These are phyloP conservation scores for Zelleria hepariella DNA, from an alignment of 2,888 invertebrate species.

Conservation along the genomic window DNA sequence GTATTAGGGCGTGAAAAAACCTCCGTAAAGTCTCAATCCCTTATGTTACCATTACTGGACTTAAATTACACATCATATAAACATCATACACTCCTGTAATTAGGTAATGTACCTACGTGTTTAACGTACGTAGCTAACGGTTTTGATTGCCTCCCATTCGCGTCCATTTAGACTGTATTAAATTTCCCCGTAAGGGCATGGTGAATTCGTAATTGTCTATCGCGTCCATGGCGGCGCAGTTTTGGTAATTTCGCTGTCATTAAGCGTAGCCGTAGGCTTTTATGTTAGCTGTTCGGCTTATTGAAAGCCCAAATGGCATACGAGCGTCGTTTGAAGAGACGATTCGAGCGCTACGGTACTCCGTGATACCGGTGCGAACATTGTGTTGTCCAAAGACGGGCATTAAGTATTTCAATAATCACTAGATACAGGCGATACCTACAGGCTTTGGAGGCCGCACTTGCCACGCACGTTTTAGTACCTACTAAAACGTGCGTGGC, in stretches of 20 bases:
- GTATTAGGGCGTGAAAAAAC: background rate
- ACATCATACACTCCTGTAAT: background rate
- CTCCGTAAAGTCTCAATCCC: background rate
- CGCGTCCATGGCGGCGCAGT: background rate
- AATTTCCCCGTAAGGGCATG: background rate
- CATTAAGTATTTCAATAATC: background rate
- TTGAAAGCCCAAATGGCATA: background rate
- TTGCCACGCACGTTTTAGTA: too few species aligned
- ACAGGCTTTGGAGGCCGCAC: background rate
- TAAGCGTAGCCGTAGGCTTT: background rate
- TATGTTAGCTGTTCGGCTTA: background rate
- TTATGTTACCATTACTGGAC: background rate
- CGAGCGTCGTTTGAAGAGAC: background rate
- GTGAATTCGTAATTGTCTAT: background rate
- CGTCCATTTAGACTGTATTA: background rate
- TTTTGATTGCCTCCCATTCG: background rate
- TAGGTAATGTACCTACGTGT: background rate
- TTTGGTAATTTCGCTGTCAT: background rate
- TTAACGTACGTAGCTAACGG: background rate
- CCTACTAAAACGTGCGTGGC: too few species aligned
- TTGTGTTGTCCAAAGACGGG: background rate
- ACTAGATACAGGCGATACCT: too few species aligned
- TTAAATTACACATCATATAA: background rate
- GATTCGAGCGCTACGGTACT: background rate
- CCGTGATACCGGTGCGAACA: background rate